Evolutionary conservation across 2,888 invertebrate species (phyloP).

Genomic region (Seira musarum): DNA sequence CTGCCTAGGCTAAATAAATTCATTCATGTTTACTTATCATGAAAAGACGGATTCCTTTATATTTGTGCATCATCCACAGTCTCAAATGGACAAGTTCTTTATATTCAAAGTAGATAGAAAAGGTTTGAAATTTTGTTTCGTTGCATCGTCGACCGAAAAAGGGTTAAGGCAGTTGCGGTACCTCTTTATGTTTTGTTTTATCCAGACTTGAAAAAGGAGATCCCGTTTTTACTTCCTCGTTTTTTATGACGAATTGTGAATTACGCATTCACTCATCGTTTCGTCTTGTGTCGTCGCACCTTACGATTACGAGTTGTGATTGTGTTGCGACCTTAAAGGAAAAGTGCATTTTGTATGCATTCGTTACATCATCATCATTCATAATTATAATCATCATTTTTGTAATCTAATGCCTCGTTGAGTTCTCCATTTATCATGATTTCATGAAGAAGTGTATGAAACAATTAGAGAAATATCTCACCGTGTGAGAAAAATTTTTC

Average conservation of each 20-base stretch:
- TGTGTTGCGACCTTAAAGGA: no score
- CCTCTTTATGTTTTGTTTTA: constrained; percentile 36
- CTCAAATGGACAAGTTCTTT: neutral
- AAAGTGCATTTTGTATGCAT: constrained; percentile 8
- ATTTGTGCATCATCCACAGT: constrained; percentile 19
- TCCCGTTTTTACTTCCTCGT: neutral
- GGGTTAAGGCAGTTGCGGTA: constrained; percentile 34
- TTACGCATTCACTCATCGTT: constrained; percentile 37
- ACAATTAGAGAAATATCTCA: neutral
- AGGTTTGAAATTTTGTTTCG: no score
- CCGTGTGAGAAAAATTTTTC: constrained; percentile 16
- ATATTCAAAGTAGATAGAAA: no score
- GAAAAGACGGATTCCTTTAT: constrained; percentile 41
- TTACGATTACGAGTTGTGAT: neutral
- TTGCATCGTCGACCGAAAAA: no score
- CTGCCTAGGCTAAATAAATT: no score
- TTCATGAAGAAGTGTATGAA: constrained; percentile 18
- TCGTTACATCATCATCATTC: constrained; percentile 29
- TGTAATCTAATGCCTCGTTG: constrained; percentile 50
- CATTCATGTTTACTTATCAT: constrained; percentile 21
- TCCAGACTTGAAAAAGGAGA: no score
- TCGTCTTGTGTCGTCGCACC: constrained; percentile 15
- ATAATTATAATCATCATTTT: constrained; percentile 25
- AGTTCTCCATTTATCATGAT: constrained; percentile 35
- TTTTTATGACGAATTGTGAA: no score